Base-by-base conservation (phyloP, 1,140 invertebrate species). In the Sipha flava region DNA sequence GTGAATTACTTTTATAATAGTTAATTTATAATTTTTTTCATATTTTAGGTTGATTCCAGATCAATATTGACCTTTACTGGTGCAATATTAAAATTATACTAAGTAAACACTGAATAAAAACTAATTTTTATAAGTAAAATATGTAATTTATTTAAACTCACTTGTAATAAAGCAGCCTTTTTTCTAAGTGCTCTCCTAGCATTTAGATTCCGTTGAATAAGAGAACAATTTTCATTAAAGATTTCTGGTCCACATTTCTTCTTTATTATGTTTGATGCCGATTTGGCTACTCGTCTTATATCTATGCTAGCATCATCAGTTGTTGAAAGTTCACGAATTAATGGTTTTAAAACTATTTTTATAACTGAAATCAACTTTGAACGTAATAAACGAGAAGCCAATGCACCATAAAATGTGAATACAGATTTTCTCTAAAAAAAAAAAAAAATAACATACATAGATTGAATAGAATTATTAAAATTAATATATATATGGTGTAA, bases 351-450 rank as follows among this genome's bases (percentile, higher is more conserved):
- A 16, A 93, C 85, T 68, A 88, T 85, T 75, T 85, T 86, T 18
- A 91, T 82, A 66, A 91, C 82, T 2, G 86, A 83, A 1, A 86
- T 83, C 7, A 94, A 81, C 45, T 85, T 84, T 1, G 89, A 86
- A 31, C 88, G 81, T 6, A 88, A 88, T 14, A 93, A 84, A 52
- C 89, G 87, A 5, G 89, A 84, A 23, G 87, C 83, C 14, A 93
- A 81, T 1, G 90, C 91, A 40, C 90, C 92, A n/a, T 92, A 88
- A 85, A 90, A 93, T 81, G 92, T 91, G 79, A 93, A 93, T 21
- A 91, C 87, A 77, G 89, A 87, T 18, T 85, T 88, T 81, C 92
- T 86, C 91, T 92, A 80, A 0, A 83, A 66, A 59, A 64, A 84
- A 82, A 59, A 43, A 3, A n/a, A 14, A 52, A 57, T 34, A 52